Evolutionary conservation across 2,113 vertebrate species (phyloP).

Genomic region (Sylvilagus bachmani): DNA sequence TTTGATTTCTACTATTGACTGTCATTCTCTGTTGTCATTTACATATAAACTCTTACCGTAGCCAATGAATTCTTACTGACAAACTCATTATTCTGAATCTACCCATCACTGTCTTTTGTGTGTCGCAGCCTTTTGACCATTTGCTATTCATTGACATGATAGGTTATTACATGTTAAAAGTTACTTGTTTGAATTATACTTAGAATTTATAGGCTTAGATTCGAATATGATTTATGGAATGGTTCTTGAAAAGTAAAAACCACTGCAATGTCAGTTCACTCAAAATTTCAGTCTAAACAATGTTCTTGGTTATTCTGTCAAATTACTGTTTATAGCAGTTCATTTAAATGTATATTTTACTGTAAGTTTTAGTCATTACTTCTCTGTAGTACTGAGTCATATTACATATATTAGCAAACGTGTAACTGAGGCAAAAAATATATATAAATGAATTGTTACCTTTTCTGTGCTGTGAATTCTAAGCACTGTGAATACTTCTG

Average conservation of each 20-base stretch:
- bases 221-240: conserved; percentile 41
- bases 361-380: conserved; percentile 43
- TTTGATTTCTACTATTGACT: conserved; percentile 61
- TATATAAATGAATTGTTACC: not conserved
- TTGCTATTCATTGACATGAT: conserved; percentile 40
- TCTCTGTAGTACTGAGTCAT: conserved; percentile 15
- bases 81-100: conserved; percentile 29
- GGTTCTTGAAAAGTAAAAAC: conserved; percentile 8
- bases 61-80: conserved; percentile 46
- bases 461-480: conserved; percentile 20
- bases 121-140: conserved; percentile 19
- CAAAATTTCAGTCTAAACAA: conserved; percentile 40
- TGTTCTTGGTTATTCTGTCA: conserved; percentile 46
- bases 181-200: conserved; percentile 49
- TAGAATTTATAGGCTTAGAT: conserved; percentile 32
- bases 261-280: not conserved
- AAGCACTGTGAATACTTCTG: conserved; percentile 22
- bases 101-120: not conserved
- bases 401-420: conserved; percentile 38
- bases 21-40: conserved; percentile 42
- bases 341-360: conserved; percentile 46
- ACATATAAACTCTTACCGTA: not conserved
- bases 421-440: not conserved
- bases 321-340: conserved; percentile 61
- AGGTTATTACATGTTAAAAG: conserved; percentile 48